A percentile compares a stretch with the other conserved stretches of the same genome.
These are phyloP conservation scores for Hippocampus guttulatus DNA, from an alignment of 2,113 vertebrate species.

Conservation along the genomic window DNA sequence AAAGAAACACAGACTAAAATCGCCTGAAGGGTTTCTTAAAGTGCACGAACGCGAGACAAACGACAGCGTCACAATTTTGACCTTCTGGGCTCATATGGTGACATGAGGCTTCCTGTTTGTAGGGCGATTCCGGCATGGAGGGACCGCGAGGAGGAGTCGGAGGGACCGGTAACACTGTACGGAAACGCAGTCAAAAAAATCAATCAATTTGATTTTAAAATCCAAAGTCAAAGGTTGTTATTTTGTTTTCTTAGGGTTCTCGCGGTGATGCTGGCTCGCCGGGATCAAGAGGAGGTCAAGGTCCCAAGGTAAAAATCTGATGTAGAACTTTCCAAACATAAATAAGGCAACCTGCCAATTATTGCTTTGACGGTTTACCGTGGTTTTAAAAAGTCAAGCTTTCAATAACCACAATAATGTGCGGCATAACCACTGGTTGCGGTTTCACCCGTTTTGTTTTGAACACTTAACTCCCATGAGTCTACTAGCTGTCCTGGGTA, in stretches of 20 bases:
- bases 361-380: no score
- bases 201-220: background rate
- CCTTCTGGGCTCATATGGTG: background rate
- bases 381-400: no score
- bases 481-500: no score
- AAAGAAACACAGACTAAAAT: background rate
- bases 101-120: conserved; percentile 7
- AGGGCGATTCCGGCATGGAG: conserved; percentile 64
- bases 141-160: conserved; percentile 68
- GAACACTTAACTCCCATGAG: no score
- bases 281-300: conserved; percentile 58
- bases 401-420: no score
- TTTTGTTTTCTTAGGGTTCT: conserved; percentile 53
- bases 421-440: no score
- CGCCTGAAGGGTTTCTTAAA: background rate
- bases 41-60: no score
- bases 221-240: background rate
- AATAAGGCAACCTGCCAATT: no score
- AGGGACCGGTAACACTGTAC: conserved; percentile 58
- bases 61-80: background rate
- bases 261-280: conserved; percentile 42
- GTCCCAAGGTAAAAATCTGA: conserved; percentile 57
- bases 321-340: no score
- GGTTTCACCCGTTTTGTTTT: no score
- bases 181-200: conserved; percentile 4